Percentiles rank a stretch among this genome's conserved stretches.
Conservation (phyloP, 2,888 invertebrate genomes). For the Chloroclystis v-ata region DNA sequence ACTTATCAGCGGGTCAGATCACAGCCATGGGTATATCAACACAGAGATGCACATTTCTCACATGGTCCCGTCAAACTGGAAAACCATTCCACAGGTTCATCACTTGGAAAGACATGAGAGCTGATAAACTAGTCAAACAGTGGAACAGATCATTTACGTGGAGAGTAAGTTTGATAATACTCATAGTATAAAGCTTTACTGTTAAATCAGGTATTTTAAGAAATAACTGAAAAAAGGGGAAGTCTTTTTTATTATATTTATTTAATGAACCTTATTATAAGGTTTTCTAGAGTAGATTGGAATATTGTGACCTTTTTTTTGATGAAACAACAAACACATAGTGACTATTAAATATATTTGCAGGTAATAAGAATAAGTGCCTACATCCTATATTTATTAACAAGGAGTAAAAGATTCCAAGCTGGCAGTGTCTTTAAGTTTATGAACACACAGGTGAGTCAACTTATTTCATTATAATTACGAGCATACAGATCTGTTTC, state of each 20-base stretch:
- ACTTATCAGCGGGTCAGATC: conserved; percentile 81
- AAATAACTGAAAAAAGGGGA: no score
- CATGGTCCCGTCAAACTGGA: conserved; percentile 88
- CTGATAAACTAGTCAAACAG: conserved; percentile 82
- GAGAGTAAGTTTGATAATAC: conserved; percentile 61
- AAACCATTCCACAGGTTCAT: conserved; percentile 90
- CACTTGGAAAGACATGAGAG: conserved; percentile 93
- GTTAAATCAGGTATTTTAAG: no score
- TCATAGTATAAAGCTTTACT: no score
- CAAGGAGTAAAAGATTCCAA: conserved; percentile 87
- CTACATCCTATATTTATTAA: conserved; percentile 84
- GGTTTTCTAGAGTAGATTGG: no score
- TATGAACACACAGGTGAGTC: conserved; percentile 88
- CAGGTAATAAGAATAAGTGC: conserved; percentile 81
- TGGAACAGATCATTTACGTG: conserved; percentile 88
- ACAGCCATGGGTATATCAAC: conserved; percentile 90
- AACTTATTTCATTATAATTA: neutral
- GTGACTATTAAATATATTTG: conserved; percentile 31
- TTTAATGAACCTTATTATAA: no score
- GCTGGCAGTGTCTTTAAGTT: conserved; percentile 91
- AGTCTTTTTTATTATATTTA: no score
- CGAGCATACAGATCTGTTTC: no score
- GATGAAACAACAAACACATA: no score
- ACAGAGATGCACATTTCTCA: conserved; percentile 88
- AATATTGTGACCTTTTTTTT: no score